Conservation (phyloP, 2,797 vertebrate species). For the Zalophus californianus region DNA sequence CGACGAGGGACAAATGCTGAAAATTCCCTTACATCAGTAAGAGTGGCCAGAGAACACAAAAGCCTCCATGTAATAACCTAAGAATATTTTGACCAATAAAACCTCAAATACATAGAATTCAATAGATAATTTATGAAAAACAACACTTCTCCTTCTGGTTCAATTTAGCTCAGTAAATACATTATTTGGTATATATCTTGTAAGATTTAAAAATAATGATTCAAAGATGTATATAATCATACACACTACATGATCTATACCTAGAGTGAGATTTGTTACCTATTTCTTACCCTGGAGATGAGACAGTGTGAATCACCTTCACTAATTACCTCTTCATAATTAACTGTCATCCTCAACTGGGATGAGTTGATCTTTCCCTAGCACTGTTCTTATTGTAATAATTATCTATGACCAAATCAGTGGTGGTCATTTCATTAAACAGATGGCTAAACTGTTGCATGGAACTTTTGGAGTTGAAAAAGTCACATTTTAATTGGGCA, state of each 20-base stretch:
- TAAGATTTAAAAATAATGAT: neutral
- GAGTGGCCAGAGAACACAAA: neutral
- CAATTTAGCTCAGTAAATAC: neutral
- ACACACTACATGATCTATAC: neutral
- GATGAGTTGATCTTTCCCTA: slow-evolving; percentile 63
- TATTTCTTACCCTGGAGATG: slow-evolving; percentile 41
- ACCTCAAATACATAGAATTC: neutral
- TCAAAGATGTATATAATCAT: neutral
- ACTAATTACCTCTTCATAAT: slow-evolving; percentile 81
- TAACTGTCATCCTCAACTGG: slow-evolving; percentile 72
- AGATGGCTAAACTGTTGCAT: slow-evolving; percentile 76
- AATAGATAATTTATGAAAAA: slow-evolving; percentile 4
- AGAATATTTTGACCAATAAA: neutral
- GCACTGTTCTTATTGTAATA: slow-evolving; percentile 59
- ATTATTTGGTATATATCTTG: neutral
- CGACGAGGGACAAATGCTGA: neutral
- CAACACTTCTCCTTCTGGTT: neutral
- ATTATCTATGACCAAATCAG: slow-evolving; percentile 75
- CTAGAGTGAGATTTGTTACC: neutral
- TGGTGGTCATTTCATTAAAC: slow-evolving; percentile 68
- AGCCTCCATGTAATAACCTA: neutral
- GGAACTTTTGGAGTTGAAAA: slow-evolving; percentile 70
- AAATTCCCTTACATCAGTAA: neutral
- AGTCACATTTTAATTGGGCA: slow-evolving; percentile 78
- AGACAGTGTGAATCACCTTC: neutral